Percentiles rank a stretch among this genome's conserved stretches.
These are phyloP conservation scores for Opisthocomus hoazin DNA, from an alignment of 2,113 vertebrate species.

Conservation along the genomic window DNA sequence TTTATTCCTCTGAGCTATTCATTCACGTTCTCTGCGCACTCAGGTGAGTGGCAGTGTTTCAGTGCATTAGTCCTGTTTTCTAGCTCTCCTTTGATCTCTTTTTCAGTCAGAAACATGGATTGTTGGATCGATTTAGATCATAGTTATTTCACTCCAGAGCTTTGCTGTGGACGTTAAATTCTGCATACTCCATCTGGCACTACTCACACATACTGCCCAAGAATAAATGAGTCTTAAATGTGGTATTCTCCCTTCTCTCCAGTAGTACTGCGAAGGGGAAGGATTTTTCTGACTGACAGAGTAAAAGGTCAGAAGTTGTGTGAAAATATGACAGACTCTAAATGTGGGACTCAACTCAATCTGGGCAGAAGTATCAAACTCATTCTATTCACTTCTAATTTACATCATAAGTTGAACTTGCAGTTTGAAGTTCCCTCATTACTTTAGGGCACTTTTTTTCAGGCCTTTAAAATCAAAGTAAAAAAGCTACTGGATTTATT, in stretches of 20 bases:
- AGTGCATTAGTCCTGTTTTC: background rate
- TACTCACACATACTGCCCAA: background rate
- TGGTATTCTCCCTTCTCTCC: background rate
- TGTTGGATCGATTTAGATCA: background rate
- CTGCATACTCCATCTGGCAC: background rate
- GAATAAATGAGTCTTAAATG: background rate
- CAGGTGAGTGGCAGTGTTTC: background rate
- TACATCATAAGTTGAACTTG: background rate
- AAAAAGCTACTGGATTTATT: background rate
- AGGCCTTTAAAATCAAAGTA: background rate
- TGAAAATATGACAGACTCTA: background rate
- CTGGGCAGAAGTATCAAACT: background rate
- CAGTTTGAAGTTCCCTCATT: background rate
- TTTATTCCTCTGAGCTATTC: background rate
- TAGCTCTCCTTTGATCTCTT: background rate
- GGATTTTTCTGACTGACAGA: background rate
- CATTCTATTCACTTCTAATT: background rate
- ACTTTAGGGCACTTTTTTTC: background rate
- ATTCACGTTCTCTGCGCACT: background rate
- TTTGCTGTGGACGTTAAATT: background rate
- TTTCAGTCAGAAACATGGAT: background rate
- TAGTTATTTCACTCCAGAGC: background rate
- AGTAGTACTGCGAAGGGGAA: background rate
- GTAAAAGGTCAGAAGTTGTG: background rate
- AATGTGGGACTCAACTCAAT: background rate